Evolutionary conservation across 2,888 invertebrate species (phyloP).

Genomic region (Zootermopsis nevadensis): DNA sequence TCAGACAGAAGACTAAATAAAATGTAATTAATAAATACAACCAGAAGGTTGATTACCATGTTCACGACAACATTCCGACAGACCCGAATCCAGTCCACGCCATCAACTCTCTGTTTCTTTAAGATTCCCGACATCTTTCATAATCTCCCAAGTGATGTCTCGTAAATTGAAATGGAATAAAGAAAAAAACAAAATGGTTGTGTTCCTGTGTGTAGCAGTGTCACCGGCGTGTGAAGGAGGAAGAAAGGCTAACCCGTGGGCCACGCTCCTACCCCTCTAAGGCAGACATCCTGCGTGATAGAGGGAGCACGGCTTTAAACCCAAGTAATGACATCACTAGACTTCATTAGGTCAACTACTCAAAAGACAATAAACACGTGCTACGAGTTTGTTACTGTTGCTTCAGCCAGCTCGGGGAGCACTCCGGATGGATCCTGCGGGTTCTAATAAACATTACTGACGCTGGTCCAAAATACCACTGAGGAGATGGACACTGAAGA

Average conservation of each 20-base stretch:
- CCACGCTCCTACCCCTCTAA: neutral
- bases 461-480: neutral
- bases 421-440: neutral
- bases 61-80: too few species aligned
- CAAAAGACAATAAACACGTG: neutral
- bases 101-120: too few species aligned
- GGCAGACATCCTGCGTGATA: neutral
- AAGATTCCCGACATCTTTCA: too few species aligned
- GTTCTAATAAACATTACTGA: neutral
- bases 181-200: neutral
- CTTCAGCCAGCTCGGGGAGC: neutral
- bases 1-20: too few species aligned
- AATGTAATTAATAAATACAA: too few species aligned
- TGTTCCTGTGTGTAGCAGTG: neutral
- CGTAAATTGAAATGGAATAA: too few species aligned
- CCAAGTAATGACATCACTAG: slow-evolving; percentile 11
- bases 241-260: neutral
- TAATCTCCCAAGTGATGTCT: too few species aligned
- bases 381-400: neutral
- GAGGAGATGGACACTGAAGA: too few species aligned
- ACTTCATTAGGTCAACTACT: neutral
- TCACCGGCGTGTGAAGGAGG: neutral
- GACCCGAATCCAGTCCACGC: too few species aligned
- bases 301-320: neutral
- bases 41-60: too few species aligned